Base-by-base conservation (phyloP, 1,140 invertebrate species). In the Dryas iulia region DNA sequence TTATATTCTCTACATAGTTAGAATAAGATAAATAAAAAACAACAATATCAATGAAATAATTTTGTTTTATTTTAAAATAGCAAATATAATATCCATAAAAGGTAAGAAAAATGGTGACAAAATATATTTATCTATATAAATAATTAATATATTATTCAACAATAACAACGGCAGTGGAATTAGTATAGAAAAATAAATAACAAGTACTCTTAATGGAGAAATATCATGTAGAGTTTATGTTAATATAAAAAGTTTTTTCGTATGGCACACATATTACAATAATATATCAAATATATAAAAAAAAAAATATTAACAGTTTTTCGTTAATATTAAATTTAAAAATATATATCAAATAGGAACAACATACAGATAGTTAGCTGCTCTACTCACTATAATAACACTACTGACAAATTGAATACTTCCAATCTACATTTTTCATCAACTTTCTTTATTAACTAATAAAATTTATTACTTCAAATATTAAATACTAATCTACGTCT, bases 1-100 rank as follows among this genome's bases (percentile, higher is more conserved):
- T n/a, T n/a, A n/a, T n/a, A n/a, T n/a, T n/a, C n/a, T n/a, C n/a
- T n/a, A n/a, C n/a, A n/a, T n/a, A n/a, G n/a, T n/a, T 28, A 39
- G 0, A 21, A 18, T 39, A 6, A 47, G 7, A 39, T 12, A 2
- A 65, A 59, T 59, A 52, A 52, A 66, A 66, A 53, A 3, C 57
- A 54, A 33, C 31, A 66, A 54, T 25, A 59, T 12, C 52, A 58
- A 18, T 54, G 18, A 26, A 59, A 66, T 47, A 47, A 21, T 21
- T 66, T 59, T 66, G 59, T 66, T 66, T 26, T 39, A 60, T 66
- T 59, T 66, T 31, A 60, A 59, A 54, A 60, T 59, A 54, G 18
- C 28, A 66, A 39, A 66, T 62, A 10, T 53, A 52, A 62, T 39
- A 66, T 60, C 23, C 25, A 12, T n/a, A 18, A 21, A 53, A 53